Evolutionary conservation across 2,888 invertebrate genomes (phyloP), one percentile per base, ranked within the genome.

Genomic region (Andrena bicolor): DNA sequence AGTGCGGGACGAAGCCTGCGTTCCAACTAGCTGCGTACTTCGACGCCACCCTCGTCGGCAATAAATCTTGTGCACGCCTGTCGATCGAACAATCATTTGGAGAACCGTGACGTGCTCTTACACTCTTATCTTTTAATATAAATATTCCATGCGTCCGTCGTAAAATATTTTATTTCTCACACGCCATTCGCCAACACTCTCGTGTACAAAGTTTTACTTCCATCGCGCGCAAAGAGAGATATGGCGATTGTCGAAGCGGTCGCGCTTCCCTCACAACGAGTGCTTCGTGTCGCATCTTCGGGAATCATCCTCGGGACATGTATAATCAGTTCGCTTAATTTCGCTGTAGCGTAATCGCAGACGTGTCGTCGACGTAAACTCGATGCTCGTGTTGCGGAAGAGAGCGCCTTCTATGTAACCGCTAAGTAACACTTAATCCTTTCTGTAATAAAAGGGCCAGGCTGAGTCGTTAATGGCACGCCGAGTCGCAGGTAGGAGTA

Each of bases 401-500:
- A 80, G 74, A 81, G 60, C 66, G 69, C 58, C 81, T 80, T 70
- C 70, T 66, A 80, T 75, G 69, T 82, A 80, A 81, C 73, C n/a
- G 76, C 81, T 82, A 82, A 82, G 71, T 81, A 82, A 82, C 82
- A 76, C 81, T 82, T 82, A 81, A 82, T 80, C 82, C 75, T 86
- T 81, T 84, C 56, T 84, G 77, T 86, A 86, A 86, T 75, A 76
- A 86, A 86, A 84, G 85, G 86, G 86, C 80, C 86, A 73, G 65
- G 81, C 81, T 81, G 84, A 86, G 70, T 56, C 56, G 56, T 84
- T 72, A 86, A 76, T 66, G 85, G 81, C 86, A 83, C 75, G 70
- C 80, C 80, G 68, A 86, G 84, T 58, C 70, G 86, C 85, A 86
- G 85, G 85, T 86, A 86, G 85, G 85, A 86, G 85, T 86, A 84